These are phyloP conservation scores for Zenarchopterus dispar DNA, from an alignment of 2,797 vertebrate species.

Conservation along the genomic window DNA sequence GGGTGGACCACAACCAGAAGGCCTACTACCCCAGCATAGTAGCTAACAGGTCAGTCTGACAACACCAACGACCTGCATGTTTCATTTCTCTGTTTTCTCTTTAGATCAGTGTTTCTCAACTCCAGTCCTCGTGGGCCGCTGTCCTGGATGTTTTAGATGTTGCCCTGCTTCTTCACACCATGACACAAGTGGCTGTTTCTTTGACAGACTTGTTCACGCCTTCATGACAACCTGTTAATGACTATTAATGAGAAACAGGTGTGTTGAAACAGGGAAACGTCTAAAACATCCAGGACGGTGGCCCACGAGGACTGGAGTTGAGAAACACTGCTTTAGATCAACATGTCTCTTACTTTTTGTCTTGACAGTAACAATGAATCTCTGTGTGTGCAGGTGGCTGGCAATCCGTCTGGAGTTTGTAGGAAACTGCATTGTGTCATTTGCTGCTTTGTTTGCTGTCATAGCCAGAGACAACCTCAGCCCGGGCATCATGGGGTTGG, in stretches of 20 bases:
- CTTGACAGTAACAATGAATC: not conserved
- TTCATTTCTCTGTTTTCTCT: too few relatives aligned
- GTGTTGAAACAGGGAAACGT: too few relatives aligned
- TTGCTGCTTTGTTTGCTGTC: conserved; percentile 91
- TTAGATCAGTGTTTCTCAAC: not conserved
- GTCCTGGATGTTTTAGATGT: too few relatives aligned
- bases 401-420: conserved; percentile 92
- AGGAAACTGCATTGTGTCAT: conserved; percentile 92
- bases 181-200: too few relatives aligned
- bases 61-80: not conserved
- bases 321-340: not conserved
- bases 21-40: conserved; percentile 95
- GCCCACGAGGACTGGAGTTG: too few relatives aligned
- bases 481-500: conserved; percentile 90
- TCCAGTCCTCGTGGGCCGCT: too few relatives aligned
- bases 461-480: conserved; percentile 88
- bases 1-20: conserved; percentile 94
- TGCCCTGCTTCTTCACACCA: too few relatives aligned
- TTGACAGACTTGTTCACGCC: too few relatives aligned
- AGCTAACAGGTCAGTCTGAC: conserved; percentile 87
- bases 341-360: not conserved
- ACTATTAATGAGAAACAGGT: too few relatives aligned
- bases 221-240: too few relatives aligned
- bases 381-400: conserved; percentile 87
- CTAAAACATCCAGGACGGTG: too few relatives aligned